These are phyloP conservation scores for Riptortus pedestris DNA, from an alignment of 1,140 invertebrate species.

Conservation along the genomic window DNA sequence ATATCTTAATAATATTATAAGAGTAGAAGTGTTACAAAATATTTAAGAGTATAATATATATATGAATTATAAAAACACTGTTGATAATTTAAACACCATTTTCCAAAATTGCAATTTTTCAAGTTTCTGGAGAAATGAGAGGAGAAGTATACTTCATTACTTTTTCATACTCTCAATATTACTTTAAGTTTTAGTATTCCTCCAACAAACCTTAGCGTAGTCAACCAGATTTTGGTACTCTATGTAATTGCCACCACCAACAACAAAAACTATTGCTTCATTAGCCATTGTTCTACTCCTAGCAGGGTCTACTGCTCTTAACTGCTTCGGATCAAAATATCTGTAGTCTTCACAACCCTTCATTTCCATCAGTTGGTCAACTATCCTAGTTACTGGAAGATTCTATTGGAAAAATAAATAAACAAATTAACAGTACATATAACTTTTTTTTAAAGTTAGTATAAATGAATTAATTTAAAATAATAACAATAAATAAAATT, in stretches of 20 bases:
- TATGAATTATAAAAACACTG: too few relatives aligned
- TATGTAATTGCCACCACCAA: conserved; percentile 98
- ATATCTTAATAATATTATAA: too few relatives aligned
- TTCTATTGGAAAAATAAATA: conserved; percentile 44
- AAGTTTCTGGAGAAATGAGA: too few relatives aligned
- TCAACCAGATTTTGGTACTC: conserved; percentile 98
- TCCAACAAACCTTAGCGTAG: conserved; percentile 70
- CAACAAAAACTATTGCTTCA: conserved; percentile 90
- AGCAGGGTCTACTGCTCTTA: conserved; percentile 54
- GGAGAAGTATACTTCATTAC: too few relatives aligned
- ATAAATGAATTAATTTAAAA: conserved; percentile 9
- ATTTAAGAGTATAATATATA: too few relatives aligned
- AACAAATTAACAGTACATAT: conserved; percentile 20
- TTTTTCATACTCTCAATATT: too few relatives aligned
- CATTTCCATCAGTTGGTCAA: conserved; percentile 81
- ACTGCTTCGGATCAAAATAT: conserved; percentile 85
- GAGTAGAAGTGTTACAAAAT: too few relatives aligned
- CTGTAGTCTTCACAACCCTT: conserved; percentile 75
- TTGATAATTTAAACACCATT: too few relatives aligned
- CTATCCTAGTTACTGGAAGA: conserved; percentile 81
- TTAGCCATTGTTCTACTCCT: conserved; percentile 50
- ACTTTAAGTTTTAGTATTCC: too few relatives aligned
- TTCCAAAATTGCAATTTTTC: too few relatives aligned
- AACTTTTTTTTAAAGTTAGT: too few relatives aligned
- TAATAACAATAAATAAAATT: neutral